A percentile compares a stretch with the other conserved stretches of the same genome.
These are phyloP conservation scores for Hozukius guyotensis DNA, from an alignment of 2,797 vertebrate genomes.

Conservation along the genomic window DNA sequence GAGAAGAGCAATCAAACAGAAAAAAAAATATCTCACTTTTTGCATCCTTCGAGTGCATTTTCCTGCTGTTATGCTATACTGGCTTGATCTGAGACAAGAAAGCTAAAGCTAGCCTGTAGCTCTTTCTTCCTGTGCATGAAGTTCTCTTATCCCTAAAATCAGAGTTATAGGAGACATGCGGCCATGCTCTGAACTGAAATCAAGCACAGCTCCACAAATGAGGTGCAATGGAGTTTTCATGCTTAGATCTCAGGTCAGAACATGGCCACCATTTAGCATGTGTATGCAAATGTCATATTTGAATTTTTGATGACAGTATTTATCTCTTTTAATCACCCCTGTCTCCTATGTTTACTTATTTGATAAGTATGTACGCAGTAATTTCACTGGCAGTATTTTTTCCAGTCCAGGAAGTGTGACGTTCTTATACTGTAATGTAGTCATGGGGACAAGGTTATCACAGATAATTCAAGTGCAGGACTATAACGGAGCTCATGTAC, in stretches of 20 bases:
- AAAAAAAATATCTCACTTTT: background rate
- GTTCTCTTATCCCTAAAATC: conserved; percentile 4
- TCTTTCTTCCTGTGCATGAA: conserved; percentile 56
- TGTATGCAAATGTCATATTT: conserved; percentile 40
- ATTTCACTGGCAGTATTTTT: background rate
- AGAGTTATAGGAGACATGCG: conserved; percentile 15
- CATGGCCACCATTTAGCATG: conserved; percentile 51
- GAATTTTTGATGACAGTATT: conserved; percentile 23
- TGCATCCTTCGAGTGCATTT: conserved; percentile 47
- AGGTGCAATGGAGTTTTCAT: background rate
- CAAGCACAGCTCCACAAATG: background rate
- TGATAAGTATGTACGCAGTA: background rate
- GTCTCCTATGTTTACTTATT: conserved; percentile 2
- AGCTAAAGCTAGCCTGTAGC: conserved; percentile 32
- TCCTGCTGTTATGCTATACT: conserved; percentile 44
- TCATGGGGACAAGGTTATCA: background rate
- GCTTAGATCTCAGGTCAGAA: conserved; percentile 47
- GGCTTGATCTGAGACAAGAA: conserved; percentile 36
- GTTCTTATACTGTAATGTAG: background rate
- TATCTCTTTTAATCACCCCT: conserved; percentile 3
- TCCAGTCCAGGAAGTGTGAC: background rate
- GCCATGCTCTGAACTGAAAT: conserved; percentile 59
- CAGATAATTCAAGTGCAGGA: background rate
- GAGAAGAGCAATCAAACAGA: background rate
- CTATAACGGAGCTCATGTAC: background rate